Base-by-base conservation (phyloP, 2,113 vertebrate genomes). In the Centropus unirufus region DNA sequence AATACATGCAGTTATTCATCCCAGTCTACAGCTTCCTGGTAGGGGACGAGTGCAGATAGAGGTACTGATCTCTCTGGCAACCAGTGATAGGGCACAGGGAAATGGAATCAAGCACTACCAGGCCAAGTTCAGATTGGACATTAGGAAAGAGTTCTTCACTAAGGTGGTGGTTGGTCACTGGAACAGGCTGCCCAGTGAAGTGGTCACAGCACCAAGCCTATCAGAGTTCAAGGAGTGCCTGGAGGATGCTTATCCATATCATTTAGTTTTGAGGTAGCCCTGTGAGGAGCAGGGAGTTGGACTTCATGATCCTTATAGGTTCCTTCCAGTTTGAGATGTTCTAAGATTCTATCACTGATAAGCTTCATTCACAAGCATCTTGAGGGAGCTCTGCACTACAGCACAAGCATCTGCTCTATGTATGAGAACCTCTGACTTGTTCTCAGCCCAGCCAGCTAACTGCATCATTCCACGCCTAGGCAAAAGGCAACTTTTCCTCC, bases 21-120 rank as follows among this genome's bases (percentile, higher is more conserved):
- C 0, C 14, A 64, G 32, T 42, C 46, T 49, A 1, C 5, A 68
- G 16, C 22, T 40, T 30, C 29, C 21, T 55, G 17, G 13, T 3
- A 24, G 5, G 4, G 9, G 11, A 24, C n/a, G 36, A 36, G 36
- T 36, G 36, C 36, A 36, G 36, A 36, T 36, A 36, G 19, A 64
- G 26, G 12, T 67, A 26, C 63, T 32, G 42, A 49, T 47, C 49
- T 59, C 39, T 54, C 14, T 21, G 20, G n/a, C 62, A 40, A 42
- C 40, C 20, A 39, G 12, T 2, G 0, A 8, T 5, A 52, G 52
- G 36, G 51, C 40, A 12, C 2, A 1, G 55, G 20, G 15, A 75
- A 62, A 68, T 5, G 9, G 52, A 52, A 52, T n/a, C 32, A 59
- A 61, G 18, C 15, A 58, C 36, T 6, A 7, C 30, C 20, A 27